Conservation (phyloP, 2,888 invertebrate genomes). For the Megastigmus dorsalis region DNA sequence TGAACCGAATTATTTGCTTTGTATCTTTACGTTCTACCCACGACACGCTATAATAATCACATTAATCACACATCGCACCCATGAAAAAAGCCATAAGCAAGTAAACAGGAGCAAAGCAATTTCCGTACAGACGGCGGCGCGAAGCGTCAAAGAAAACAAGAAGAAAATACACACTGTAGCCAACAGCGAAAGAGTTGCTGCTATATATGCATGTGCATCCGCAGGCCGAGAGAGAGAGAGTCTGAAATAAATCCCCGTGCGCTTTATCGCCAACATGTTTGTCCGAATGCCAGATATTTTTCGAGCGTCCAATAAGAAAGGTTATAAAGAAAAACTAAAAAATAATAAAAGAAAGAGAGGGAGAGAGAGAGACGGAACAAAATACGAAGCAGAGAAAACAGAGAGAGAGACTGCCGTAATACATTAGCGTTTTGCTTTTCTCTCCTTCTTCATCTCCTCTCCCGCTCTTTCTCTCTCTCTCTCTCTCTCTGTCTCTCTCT, state of each 20-base stretch:
- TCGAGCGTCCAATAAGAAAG: conserved; percentile 41
- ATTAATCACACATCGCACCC: too few relatives aligned
- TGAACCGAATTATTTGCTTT: too few relatives aligned
- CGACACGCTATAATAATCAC: too few relatives aligned
- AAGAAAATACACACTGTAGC: background rate
- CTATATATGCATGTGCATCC: too few relatives aligned
- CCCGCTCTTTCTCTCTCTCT: conserved; percentile 1
- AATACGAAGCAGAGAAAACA: background rate
- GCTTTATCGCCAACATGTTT: conserved; percentile 41
- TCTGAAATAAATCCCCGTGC: conserved; percentile 27
- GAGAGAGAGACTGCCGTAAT: conserved; percentile 36
- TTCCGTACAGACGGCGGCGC: background rate
- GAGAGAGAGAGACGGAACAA: background rate
- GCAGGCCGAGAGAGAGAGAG: too few relatives aligned
- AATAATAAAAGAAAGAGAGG: background rate
- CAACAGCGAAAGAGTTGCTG: background rate
- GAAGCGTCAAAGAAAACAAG: conserved; percentile 43
- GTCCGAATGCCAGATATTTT: conserved; percentile 42
- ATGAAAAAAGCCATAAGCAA: too few relatives aligned
- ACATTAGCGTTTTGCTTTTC: conserved; percentile 37
- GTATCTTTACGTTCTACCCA: too few relatives aligned
- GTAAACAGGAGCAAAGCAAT: too few relatives aligned
- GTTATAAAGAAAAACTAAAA: conserved; percentile 21
- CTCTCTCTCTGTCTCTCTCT: conserved; percentile 5
- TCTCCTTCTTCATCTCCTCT: background rate